Evolutionary conservation across 2,888 invertebrate species (phyloP), one percentile per base, ranked within the genome.

Genomic region (Abscondita cerata): DNA sequence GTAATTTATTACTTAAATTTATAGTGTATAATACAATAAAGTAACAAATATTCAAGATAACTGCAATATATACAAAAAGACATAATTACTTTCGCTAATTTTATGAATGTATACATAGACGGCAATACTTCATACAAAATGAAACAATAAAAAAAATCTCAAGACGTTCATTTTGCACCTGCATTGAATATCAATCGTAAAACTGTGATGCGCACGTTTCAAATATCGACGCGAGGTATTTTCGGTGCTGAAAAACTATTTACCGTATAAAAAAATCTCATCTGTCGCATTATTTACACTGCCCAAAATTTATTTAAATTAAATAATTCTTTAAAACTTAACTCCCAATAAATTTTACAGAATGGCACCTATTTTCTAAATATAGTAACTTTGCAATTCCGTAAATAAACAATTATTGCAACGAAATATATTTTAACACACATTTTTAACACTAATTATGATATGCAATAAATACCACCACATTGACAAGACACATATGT

Each of bases 1-100:
- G n/a, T 38, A 2, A 38, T 38, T 5, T 38, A 19, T 48, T 41
- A 41, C 5, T 13, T 31, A 50, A 15, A 19, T 36, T 19, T 52
- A 13, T 12, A 40, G 62, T 62, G 62, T 62, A 62, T 57, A 62
- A 62, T 62, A 57, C 62, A 62, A 57, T 53, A 52, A 62, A 56
- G 34, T 62, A 62, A 67, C 63, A 67, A 50, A 40, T 61, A 65
- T 50, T 56, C 51, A 50, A 66, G 63, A 59, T 62, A 59, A 61
- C 52, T 61, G 59, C 59, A 64, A 66, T 63, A 65, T 67, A 65
- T 67, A 67, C 67, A 67, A 67, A 25, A 62, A 34, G 18, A 15
- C 62, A 67, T 54, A 53, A 55, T 33, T 59, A 41, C 47, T 57
- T 53, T 25, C 2, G 11, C 57, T 63, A 61, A 62, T 63, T 50